A percentile compares a stretch with the other conserved stretches of the same genome.
These are phyloP conservation scores for Genyomyrus donnyi DNA, from an alignment of 2,113 vertebrate genomes.

Conservation along the genomic window DNA sequence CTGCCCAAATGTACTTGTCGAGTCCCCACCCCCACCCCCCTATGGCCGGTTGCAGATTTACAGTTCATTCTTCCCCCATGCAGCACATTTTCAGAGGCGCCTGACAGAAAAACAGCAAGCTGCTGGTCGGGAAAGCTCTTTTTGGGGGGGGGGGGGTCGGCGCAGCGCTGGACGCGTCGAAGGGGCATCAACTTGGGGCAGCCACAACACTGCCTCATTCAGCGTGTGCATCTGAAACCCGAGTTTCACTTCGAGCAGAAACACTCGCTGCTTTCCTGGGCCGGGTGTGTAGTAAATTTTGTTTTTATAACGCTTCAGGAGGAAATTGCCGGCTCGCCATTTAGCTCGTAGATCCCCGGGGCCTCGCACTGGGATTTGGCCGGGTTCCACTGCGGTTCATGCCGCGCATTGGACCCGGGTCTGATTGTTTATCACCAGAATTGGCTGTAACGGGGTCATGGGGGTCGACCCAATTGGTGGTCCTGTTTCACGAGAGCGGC, in stretches of 20 bases:
- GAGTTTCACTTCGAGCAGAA: conserved; percentile 42
- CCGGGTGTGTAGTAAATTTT: conserved; percentile 12
- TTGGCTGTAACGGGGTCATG: conserved; percentile 46
- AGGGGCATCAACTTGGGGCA: background rate
- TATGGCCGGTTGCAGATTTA: background rate
- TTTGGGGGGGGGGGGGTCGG: too few species aligned
- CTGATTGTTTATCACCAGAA: conserved; percentile 42
- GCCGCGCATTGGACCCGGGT: conserved; percentile 25
- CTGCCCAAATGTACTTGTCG: background rate
- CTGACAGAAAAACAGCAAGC: background rate
- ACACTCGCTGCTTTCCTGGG: conserved; percentile 31
- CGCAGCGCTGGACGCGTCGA: background rate
- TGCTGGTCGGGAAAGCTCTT: background rate
- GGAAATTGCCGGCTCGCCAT: conserved; percentile 27
- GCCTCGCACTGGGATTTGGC: conserved; percentile 22
- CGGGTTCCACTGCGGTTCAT: conserved; percentile 21
- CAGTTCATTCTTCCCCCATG: background rate
- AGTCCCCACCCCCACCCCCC: too few species aligned
- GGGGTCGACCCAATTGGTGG: conserved; percentile 27
- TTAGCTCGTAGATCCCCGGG: conserved; percentile 27
- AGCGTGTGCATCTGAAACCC: conserved; percentile 33
- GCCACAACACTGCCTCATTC: conserved; percentile 38
- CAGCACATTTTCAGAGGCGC: background rate
- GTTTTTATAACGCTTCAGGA: conserved; percentile 14
- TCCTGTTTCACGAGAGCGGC: conserved; percentile 23